Base-by-base conservation (phyloP, 2,888 invertebrate genomes). In the Dryococelus australis region DNA sequence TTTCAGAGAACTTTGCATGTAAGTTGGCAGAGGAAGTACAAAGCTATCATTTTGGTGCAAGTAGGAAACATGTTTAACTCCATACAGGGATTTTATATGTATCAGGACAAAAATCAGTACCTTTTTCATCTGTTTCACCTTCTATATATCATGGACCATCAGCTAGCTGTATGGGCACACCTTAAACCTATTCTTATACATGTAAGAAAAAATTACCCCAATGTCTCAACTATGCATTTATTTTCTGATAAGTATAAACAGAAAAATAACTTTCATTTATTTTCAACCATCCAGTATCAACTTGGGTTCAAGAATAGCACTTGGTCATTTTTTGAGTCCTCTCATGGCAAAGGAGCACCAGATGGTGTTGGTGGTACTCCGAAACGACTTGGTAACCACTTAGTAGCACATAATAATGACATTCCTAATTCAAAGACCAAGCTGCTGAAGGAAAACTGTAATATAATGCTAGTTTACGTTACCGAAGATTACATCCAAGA, bases 41-140 rank as follows among this genome's bases (percentile, higher is more conserved):
- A 65, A 65, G 65, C 65, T 65, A 65, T 65, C 20, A 20, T 24
- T 65, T 65, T 65, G 65, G 65, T 65, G 65, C 65, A 20, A 16
- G 65, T 24, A 5, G 65, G 65, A 20, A 65, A 16, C 65, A 16
- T 16, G 65, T 65, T 65, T 65, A 8, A 65, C 65, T 65, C 20
- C 65, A 65, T 65, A 65, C 65, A 65, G 65, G 65, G 65, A 65
- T 65, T 65, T 65, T 65, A 65, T 65, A 65, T 47, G 65, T 65
- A 65, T 65, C 65, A 24, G 65, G 65, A 16, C 4, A 65, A 65
- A 65, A 65, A 16, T 6, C 10, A 16, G 8, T 65, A 65, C 65
- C 20, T 65, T 65, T 65, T 65, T 65, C 20, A 65, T 16, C 65
- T 65, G 13, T 65, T 9, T 65, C 65, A 65, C 65, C 10, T 65